Conservation (phyloP, 2,888 invertebrate species). For the Mythimna ferrago region DNA sequence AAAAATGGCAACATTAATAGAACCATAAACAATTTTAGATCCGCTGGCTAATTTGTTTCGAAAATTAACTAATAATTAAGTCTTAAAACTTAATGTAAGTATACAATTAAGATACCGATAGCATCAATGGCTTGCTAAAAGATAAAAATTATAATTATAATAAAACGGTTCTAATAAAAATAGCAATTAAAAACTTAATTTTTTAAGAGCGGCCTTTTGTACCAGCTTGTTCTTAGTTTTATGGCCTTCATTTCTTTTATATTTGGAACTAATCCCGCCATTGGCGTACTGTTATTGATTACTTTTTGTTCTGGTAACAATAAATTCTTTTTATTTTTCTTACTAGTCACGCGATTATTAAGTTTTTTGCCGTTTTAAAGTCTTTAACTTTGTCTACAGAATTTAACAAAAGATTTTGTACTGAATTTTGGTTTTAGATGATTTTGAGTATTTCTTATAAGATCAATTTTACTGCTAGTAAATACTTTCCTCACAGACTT, state of each 20-base stretch:
- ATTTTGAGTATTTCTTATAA: not conserved
- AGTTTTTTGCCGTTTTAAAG: not conserved
- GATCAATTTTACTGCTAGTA: not conserved
- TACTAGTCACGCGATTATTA: not conserved
- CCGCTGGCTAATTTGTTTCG: slow-evolving; percentile 39
- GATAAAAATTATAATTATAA: slow-evolving; percentile 57
- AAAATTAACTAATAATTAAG: slow-evolving; percentile 58
- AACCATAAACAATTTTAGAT: slow-evolving; percentile 37
- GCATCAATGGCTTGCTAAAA: slow-evolving; percentile 51
- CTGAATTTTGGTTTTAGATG: not conserved
- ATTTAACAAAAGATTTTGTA: not conserved
- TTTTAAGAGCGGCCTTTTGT: slow-evolving; percentile 12
- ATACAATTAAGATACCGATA: slow-evolving; percentile 59
- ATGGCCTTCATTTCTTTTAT: slow-evolving; percentile 28
- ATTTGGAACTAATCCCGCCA: slow-evolving; percentile 31
- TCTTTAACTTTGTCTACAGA: not conserved
- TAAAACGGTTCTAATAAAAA: slow-evolving; percentile 56
- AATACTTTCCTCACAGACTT: not conserved
- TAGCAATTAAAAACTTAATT: slow-evolving; percentile 38
- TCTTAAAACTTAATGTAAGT: slow-evolving; percentile 53
- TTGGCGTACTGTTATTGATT: slow-evolving; percentile 14
- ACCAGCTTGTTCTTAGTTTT: slow-evolving; percentile 14
- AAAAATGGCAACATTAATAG: slow-evolving; percentile 18
- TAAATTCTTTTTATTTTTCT: slow-evolving; percentile 5
- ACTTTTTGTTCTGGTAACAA: slow-evolving; percentile 30